Evolutionary conservation across 2,113 vertebrate genomes (phyloP), one percentile per base, ranked within the genome.

Genomic region (Penelope pileata): DNA sequence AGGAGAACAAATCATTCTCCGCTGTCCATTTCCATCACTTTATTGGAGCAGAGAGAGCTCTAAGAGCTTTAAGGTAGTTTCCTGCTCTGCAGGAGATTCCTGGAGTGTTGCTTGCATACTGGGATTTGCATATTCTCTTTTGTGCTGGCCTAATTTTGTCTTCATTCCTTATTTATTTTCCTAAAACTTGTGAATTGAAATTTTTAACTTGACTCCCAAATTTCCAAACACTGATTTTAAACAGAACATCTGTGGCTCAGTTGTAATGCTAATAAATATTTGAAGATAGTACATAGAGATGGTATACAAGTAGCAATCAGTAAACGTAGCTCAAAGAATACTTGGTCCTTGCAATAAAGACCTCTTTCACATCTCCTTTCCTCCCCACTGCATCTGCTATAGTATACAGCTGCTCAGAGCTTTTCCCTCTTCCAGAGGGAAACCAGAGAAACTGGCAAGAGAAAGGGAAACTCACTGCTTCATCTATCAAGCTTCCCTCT

Each of bases 231-330:
- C 27, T 21, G 45, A 8, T 82, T 88, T 88, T 74, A 63, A 92
- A 62, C n/a, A 0, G 4, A 96, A 80, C 89, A 85, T 94, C 77
- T 80, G 90, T 48, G 86, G n/a, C 77, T 94, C 43, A 36, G 62
- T 24, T 80, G 43, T 50, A 63, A 34, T 26, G 32, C 53, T 82
- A 96, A 88, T 93, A 92, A 93, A 92, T 94, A 91, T 77, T 66
- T 93, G 80, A 95, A 90, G 36, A 74, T 12, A 64, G 54, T 34
- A 51, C 50, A 47, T 9, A 50, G 51, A 70, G 23, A 47, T 18
- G 16, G 32, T 1, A 9, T 70, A 64, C 19, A 47, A 14, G 69
- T 63, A 30, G 54, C 91, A 67, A 78, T 47, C n/a, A 67, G 80
- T 32, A 75, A 78, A 48, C 0, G 0, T 62, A 34, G 54, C 43